Base-by-base conservation (phyloP, 2,113 vertebrate genomes). In the Dascyllus trimaculatus region DNA sequence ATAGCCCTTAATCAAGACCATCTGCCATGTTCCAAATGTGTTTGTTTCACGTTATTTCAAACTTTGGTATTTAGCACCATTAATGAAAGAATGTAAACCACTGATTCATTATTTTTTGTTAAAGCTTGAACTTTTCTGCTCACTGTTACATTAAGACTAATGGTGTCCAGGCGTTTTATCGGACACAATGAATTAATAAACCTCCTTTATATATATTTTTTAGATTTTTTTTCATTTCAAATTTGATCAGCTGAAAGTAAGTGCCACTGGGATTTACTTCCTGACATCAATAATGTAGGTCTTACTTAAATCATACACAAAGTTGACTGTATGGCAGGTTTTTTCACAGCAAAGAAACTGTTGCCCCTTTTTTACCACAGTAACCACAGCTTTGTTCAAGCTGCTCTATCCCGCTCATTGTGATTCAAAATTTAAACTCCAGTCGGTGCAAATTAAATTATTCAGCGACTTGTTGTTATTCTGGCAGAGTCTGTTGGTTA, bases 381-480 rank as follows among this genome's bases (percentile, higher is more conserved):
- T 77, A 57, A 63, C 46, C 40, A 51, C 0, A 46, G 51, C 63
- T 58, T 80, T 64, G 21, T 53, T 64, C 71, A 8, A 46, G 57
- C 65, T 49, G 45, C 54, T 72, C 56, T 11, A 29, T 46, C 40
- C 49, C 26, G 45, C 40, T 56, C 22, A 51, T 35, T 75, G 65
- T 54, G 6, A 82, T 61, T 73, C 65, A 53, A 87, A 83, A 56
- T 70, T 78, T 52, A 26, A 73, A 73, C 58, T 81, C 78, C 66
- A 62, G 60, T 80, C 75, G 57, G 61, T 40, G 54, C 71, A 80
- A 87, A 90, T 53, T 78, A 19, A 89, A 86, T 87, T 81, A 86
- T 85, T 88, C 73, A 83, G 73, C 17, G 5, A 71, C 88, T 81
- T 81, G 78, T 71, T 79, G 74, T 73, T 61, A 64, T 88, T 90